phyloP scores from a whole-genome alignment of 2,888 invertebrate genomes.

The Pemphredon lugubris region DNA sequence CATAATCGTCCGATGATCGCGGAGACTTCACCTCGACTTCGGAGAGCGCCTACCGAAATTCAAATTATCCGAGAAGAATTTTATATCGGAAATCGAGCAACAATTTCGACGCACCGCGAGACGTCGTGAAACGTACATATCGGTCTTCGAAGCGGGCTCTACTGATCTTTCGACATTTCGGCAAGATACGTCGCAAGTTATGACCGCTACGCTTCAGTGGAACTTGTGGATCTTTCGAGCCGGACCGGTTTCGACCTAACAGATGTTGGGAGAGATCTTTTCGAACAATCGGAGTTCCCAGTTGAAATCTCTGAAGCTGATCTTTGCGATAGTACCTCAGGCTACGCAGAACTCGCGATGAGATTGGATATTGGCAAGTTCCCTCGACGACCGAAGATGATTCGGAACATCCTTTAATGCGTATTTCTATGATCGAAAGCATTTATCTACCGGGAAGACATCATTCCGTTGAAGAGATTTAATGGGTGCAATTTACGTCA shows the following conservation, averaged over 20 bases:
- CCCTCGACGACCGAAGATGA: slow-evolving; percentile 27
- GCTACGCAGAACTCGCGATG: slow-evolving; percentile 1
- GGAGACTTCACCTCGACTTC: background rate
- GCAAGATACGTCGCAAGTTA: too few relatives aligned
- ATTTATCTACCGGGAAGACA: background rate
- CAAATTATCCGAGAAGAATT: slow-evolving; percentile 7
- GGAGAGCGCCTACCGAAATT: background rate
- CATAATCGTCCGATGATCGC: slow-evolving; percentile 20
- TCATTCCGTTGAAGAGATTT: slow-evolving; percentile 1
- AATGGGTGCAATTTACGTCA: slow-evolving; percentile 15
- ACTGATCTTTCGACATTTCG: background rate
- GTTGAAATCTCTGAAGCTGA: slow-evolving; percentile 14
- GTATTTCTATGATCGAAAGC: background rate
- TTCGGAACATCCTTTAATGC: background rate
- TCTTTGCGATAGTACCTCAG: slow-evolving; percentile 4
- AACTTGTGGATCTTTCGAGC: too few relatives aligned
- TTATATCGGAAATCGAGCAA: background rate
- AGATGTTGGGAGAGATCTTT: slow-evolving; percentile 46
- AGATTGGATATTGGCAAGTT: slow-evolving; percentile 22
- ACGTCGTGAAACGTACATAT: background rate
- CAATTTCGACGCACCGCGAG: background rate
- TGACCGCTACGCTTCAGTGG: too few relatives aligned
- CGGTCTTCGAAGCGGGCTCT: background rate
- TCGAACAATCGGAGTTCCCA: background rate
- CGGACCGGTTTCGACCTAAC: too few relatives aligned